Percentiles rank a stretch among this genome's conserved stretches.
Conservation (phyloP, 2,888 invertebrate genomes). For the Mesorhabditis spiculigera region DNA sequence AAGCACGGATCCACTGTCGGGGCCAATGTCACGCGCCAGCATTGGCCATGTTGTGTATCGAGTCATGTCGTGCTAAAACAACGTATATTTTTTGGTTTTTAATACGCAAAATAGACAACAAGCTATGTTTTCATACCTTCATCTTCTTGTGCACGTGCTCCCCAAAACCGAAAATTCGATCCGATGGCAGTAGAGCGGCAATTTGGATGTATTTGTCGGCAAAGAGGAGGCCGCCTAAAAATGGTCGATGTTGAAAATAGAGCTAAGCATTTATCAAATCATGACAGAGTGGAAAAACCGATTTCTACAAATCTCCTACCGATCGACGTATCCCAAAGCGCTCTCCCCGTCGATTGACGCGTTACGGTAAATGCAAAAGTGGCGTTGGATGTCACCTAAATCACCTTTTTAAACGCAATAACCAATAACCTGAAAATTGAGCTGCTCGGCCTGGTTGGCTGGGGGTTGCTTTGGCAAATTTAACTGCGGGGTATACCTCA, state of each 20-base stretch:
- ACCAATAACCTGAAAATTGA: constrained; percentile 13
- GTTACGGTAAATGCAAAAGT: not conserved
- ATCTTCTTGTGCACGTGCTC: constrained; percentile 51
- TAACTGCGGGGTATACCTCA: constrained; percentile 29
- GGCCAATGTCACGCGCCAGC: constrained; percentile 46
- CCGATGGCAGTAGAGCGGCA: constrained; percentile 44
- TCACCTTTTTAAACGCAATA: not conserved
- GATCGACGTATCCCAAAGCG: constrained; percentile 33
- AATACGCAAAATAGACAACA: no score
- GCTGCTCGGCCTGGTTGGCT: constrained; percentile 12
- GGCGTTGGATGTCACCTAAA: not conserved
- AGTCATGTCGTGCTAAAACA: constrained; percentile 42
- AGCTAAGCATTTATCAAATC: no score
- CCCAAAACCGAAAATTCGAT: constrained; percentile 52
- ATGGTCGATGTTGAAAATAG: no score
- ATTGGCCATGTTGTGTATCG: constrained; percentile 48
- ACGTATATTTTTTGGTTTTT: no score
- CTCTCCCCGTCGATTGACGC: constrained; percentile 18
- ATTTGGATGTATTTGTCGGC: constrained; percentile 54
- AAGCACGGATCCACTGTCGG: constrained; percentile 27
- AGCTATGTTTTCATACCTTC: constrained; percentile 24
- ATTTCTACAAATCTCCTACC: constrained; percentile 12
- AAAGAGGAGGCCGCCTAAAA: constrained; percentile 45
- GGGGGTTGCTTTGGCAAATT: constrained; percentile 25
- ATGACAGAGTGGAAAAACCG: not conserved